Evolutionary conservation across 1,140 invertebrate species (phyloP).

Genomic region (Aphis gossypii): DNA sequence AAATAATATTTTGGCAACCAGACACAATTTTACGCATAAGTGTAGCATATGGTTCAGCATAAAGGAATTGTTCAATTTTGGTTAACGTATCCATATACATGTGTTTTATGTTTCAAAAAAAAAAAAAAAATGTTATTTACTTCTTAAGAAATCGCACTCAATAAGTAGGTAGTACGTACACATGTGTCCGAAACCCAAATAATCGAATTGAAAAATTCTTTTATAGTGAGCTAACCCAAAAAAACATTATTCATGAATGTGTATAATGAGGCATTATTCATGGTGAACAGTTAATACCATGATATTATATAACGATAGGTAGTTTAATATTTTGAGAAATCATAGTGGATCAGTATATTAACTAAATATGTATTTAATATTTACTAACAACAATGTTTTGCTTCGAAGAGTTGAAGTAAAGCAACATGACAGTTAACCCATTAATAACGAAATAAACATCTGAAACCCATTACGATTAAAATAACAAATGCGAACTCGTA

Average conservation of each 20-base stretch:
- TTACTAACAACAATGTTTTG: not conserved
- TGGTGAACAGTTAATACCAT: not conserved
- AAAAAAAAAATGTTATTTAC: not conserved
- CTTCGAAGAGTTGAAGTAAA: not conserved
- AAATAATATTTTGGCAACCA: slow-evolving; percentile 40
- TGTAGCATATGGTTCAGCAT: slow-evolving; percentile 4
- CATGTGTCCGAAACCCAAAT: not conserved
- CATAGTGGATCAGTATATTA: not conserved
- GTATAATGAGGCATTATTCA: not conserved
- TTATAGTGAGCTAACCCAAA: not conserved
- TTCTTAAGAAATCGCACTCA: not conserved
- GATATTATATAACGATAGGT: not conserved
- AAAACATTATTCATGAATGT: not conserved
- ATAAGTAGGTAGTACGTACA: not conserved
- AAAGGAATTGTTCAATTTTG: not conserved
- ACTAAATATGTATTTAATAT: not conserved
- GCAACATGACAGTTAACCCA: not conserved
- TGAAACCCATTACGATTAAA: not conserved
- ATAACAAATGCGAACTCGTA: not conserved
- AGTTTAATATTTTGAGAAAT: not conserved
- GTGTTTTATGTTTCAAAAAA: not conserved
- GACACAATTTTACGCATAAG: not conserved
- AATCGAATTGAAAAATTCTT: not conserved
- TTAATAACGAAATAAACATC: not conserved
- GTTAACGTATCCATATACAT: not conserved